phyloP scores from a whole-genome alignment of 2,888 invertebrate genomes.

The Drosophila fungiperda region DNA sequence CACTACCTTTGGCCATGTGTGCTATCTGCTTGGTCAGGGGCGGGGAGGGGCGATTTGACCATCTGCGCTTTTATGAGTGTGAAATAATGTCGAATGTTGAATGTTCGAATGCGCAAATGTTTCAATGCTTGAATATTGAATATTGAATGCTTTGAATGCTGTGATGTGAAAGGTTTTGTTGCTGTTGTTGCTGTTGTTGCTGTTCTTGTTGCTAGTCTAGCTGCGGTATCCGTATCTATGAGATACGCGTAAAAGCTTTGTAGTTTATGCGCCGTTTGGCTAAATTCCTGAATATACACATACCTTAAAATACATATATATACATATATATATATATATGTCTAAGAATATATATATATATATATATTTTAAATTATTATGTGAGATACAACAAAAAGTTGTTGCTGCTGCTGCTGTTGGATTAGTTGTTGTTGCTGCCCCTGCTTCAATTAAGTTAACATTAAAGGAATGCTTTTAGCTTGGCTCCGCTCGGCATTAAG shows the following conservation, averaged over 20 bases:
- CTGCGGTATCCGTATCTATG: slow-evolving; percentile 58
- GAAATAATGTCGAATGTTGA: slow-evolving; percentile 29
- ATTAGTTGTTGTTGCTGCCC: slow-evolving; percentile 29
- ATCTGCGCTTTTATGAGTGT: slow-evolving; percentile 43
- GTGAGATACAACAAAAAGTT: slow-evolving; percentile 47
- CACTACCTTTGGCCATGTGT: slow-evolving; percentile 4
- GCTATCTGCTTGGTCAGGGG: background rate
- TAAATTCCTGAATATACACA: slow-evolving; percentile 65
- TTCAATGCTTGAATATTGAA: slow-evolving; percentile 16
- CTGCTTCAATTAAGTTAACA: slow-evolving; percentile 75
- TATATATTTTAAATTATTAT: slow-evolving; percentile 59
- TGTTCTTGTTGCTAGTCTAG: slow-evolving; percentile 6
- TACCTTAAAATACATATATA: background rate
- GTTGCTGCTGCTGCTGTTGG: slow-evolving; percentile 20
- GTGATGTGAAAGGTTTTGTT: slow-evolving; percentile 50
- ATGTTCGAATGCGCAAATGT: slow-evolving; percentile 5
- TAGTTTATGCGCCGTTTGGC: slow-evolving; percentile 73
- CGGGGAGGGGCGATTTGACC: slow-evolving; percentile 14
- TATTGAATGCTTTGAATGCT: slow-evolving; percentile 31
- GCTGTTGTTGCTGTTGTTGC: slow-evolving; percentile 5
- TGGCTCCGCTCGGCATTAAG: slow-evolving; percentile 48
- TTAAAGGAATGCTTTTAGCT: slow-evolving; percentile 79
- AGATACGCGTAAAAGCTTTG: slow-evolving; percentile 80
- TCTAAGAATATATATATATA: slow-evolving; percentile 23
- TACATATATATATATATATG: slow-evolving; percentile 3